Evolutionary conservation across 92 coral and sea anemone species (phyloP), one percentile per base, ranked within the genome.

Genomic region (Plumapathes pennacea): DNA sequence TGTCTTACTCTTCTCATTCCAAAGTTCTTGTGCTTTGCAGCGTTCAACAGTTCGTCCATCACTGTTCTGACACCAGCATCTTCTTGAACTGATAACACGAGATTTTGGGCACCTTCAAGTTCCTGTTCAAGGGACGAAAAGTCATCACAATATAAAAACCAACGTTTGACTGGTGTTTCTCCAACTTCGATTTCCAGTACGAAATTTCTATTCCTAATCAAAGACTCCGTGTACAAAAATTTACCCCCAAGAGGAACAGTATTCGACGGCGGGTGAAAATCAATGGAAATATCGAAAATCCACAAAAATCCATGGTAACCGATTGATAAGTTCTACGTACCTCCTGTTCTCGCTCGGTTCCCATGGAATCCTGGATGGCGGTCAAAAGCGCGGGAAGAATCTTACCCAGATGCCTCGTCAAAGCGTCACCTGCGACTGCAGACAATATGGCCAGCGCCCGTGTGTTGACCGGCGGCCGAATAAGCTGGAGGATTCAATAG

Each of bases 391-490:
- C 98, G 5, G 98, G 98, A 3, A 92, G 71, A 15, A 92, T 88
- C 72, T 72, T 84, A 23, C 49, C 48, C 44, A 92, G 63, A 73
- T 92, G 98, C 38, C 73, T 72, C 0, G 86, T 88, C 24, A 92
- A 72, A 4, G 98, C 75, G 7, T 92, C 96, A 23, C 95, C 98
- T 8, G 98, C 96, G 23, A 92, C 98, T 38, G 98, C 77, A 13
- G 98, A 88, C 76, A 92, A 51, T 40, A 85, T 84, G 60, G 98
- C 98, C 78, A 92, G 77, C 11, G 98, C 96, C 61, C 85, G 91
- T 7, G 96, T 80, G 72, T 88, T 92, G 15, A 88, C 98, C 18
- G 98, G 98, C 2, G 91, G 89, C 0, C 86, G 62, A 34, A 92
- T 92, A 22, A 92, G 85, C 98, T 92, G 72, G 46, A 64, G 68